Conservation (phyloP, 37 sponge, comb jelly and placozoan genomes). For the Chondrilla cf. caribensis region DNA sequence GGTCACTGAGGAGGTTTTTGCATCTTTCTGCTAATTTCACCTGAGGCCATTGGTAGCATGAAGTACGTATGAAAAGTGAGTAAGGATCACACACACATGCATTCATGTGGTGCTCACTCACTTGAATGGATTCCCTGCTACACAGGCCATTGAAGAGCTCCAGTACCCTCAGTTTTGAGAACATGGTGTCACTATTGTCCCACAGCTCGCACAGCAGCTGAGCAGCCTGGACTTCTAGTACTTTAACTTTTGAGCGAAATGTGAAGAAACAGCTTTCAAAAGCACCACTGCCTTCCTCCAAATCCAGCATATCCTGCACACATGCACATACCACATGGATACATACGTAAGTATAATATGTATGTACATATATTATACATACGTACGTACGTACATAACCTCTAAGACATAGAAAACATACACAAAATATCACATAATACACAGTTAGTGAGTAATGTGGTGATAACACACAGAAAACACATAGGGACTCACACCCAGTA, state of each 20-base stretch:
- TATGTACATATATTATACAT: background rate
- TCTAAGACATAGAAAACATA: background rate
- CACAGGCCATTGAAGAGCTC: slow-evolving; percentile 73
- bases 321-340: background rate
- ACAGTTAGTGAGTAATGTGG: too few relatives aligned
- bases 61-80: background rate
- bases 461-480: too few relatives aligned
- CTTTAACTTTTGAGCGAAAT: slow-evolving; percentile 59
- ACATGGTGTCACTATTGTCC: slow-evolving; percentile 42
- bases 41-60: too few relatives aligned
- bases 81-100: too few relatives aligned
- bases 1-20: background rate
- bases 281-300: slow-evolving; percentile 36
- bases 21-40: background rate
- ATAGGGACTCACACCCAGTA: too few relatives aligned
- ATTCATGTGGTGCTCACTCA: background rate
- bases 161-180: slow-evolving; percentile 60
- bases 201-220: slow-evolving; percentile 38
- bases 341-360: slow-evolving; percentile 18
- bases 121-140: slow-evolving; percentile 68
- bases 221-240: slow-evolving; percentile 52
- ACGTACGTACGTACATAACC: background rate
- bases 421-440: too few relatives aligned
- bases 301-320: slow-evolving; percentile 48
- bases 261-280: slow-evolving; percentile 81